Conservation (phyloP, 2,797 vertebrate species). For the Sarcophilus harrisii region DNA sequence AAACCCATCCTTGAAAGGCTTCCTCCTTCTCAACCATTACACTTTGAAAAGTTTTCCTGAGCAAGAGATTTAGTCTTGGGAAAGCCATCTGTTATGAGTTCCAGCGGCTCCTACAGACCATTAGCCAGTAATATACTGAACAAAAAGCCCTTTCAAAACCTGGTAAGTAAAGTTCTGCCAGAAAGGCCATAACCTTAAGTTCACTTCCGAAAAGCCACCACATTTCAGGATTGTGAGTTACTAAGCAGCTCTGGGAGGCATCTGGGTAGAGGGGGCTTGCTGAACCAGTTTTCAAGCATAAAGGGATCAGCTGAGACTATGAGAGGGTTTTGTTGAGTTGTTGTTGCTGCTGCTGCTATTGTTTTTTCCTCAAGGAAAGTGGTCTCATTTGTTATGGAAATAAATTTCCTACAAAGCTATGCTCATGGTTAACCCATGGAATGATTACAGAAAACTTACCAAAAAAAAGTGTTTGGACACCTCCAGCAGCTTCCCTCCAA, state of each 20-base stretch:
- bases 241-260: conserved; percentile 33
- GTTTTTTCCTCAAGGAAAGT: not conserved
- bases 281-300: conserved; percentile 44
- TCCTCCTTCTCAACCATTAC: not conserved
- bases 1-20: conserved; percentile 13
- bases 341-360: not conserved
- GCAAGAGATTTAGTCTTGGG: not conserved
- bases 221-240: conserved; percentile 20
- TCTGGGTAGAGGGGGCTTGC: not conserved
- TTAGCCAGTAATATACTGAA: conserved; percentile 1
- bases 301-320: conserved; percentile 25
- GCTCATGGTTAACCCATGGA: conserved; percentile 19
- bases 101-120: not conserved
- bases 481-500: not conserved
- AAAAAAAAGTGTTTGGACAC: not conserved
- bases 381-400: conserved; percentile 31
- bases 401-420: conserved; percentile 50
- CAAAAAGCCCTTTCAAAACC: conserved; percentile 19
- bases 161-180: conserved; percentile 18
- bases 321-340: conserved; percentile 17
- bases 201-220: conserved; percentile 33
- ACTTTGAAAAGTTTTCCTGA: conserved; percentile 29
- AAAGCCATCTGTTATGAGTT: not conserved
- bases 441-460: conserved; percentile 29
- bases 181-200: not conserved